Percentiles rank a stretch among this genome's conserved stretches.
Conservation (phyloP, 2,113 vertebrate species). For the Puffinus mauretanicus region DNA sequence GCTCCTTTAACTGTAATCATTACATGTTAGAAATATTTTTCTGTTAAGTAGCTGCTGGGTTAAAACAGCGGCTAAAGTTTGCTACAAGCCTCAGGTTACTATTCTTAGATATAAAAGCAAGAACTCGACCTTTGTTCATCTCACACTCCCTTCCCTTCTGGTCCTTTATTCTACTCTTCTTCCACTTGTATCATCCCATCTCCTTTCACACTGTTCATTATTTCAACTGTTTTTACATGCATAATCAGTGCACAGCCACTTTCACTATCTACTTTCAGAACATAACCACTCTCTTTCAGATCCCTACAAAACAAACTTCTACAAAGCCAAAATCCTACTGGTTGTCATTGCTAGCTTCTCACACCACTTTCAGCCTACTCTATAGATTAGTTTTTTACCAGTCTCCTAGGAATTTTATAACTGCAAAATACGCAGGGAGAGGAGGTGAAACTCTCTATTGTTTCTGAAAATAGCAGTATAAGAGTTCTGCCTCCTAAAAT, state of each 20-base stretch:
- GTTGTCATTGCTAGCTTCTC: not conserved
- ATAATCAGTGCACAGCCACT: not conserved
- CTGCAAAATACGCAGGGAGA: not conserved
- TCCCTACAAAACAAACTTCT: not conserved
- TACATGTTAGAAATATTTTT: not conserved
- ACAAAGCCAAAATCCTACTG: not conserved
- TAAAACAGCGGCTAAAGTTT: not conserved
- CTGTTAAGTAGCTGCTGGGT: not conserved
- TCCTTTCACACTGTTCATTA: not conserved
- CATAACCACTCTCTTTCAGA: not conserved
- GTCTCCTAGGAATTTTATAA: not conserved
- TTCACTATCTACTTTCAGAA: not conserved
- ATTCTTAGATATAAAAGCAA: not conserved
- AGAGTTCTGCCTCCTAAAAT: not conserved
- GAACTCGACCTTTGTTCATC: not conserved
- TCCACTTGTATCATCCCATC: not conserved
- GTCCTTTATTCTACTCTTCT: not conserved
- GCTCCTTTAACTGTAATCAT: not conserved
- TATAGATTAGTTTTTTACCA: not conserved
- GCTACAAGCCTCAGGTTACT: not conserved
- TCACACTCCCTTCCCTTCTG: not conserved
- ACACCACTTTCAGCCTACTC: not conserved
- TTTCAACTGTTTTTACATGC: not conserved
- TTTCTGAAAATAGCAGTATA: not conserved
- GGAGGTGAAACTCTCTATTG: not conserved